Evolutionary conservation across 2,797 vertebrate genomes (phyloP).

Genomic region (Diplodus sargus): DNA sequence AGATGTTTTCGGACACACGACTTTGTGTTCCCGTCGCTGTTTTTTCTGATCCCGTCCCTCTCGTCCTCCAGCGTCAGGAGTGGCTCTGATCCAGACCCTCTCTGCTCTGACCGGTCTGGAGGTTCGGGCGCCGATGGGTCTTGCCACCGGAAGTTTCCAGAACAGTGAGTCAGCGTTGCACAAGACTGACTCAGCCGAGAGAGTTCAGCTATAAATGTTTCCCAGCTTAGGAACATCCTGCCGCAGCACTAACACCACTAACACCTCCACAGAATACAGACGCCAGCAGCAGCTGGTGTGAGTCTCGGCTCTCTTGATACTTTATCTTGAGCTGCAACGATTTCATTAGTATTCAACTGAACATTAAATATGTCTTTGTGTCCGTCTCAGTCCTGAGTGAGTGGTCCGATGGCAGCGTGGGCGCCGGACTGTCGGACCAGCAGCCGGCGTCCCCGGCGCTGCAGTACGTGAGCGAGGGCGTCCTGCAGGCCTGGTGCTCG

Average conservation of each 20-base stretch:
- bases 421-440: neutral
- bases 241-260: too few species aligned
- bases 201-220: constrained; percentile 11
- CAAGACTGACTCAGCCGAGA: neutral
- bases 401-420: constrained; percentile 80
- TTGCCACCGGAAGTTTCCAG: constrained; percentile 88
- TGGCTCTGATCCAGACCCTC: constrained; percentile 83
- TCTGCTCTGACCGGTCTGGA: constrained; percentile 85
- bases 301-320: neutral
- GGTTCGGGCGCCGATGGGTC: constrained; percentile 84
- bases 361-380: neutral
- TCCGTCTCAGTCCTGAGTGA: constrained; percentile 85
- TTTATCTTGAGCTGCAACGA: too few species aligned
- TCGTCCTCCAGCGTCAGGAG: constrained; percentile 81
- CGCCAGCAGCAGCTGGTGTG: neutral
- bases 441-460: constrained; percentile 58
- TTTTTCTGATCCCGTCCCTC: neutral
- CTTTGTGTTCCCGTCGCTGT: neutral
- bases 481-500: constrained; percentile 85
- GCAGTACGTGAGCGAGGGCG: constrained; percentile 81
- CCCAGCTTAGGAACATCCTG: neutral
- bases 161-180: constrained; percentile 83
- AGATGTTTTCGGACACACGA: neutral
- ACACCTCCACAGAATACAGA: neutral
- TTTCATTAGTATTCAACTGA: too few species aligned